Evolutionary conservation across 2,888 invertebrate species (phyloP).

Genomic region (Hyposoter didymator): DNA sequence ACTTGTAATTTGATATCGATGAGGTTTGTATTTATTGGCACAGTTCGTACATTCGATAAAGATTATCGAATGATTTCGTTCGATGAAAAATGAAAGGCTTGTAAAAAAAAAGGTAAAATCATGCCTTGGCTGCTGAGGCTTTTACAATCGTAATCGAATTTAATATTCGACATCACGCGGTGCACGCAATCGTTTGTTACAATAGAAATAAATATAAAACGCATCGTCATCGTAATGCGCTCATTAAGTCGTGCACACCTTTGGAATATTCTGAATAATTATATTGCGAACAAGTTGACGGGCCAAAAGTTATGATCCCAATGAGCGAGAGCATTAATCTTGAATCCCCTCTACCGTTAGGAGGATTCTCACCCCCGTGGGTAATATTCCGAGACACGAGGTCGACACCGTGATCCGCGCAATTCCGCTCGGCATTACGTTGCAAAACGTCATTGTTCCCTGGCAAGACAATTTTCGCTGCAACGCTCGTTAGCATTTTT

Average conservation of each 20-base stretch:
- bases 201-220: slow-evolving; percentile 19
- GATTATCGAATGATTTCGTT: slow-evolving; percentile 16
- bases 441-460: slow-evolving; percentile 55
- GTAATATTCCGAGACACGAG: slow-evolving; percentile 56
- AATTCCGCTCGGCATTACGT: slow-evolving; percentile 46
- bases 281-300: slow-evolving; percentile 29
- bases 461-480: slow-evolving; percentile 53
- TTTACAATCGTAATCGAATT: slow-evolving; percentile 44
- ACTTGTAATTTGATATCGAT: not conserved
- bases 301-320: slow-evolving; percentile 20
- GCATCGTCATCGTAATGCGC: slow-evolving; percentile 48
- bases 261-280: slow-evolving; percentile 43
- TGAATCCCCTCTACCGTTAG: not conserved
- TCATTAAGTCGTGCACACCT: slow-evolving; percentile 35
- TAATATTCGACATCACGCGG: slow-evolving; percentile 37
- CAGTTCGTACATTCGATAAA: not conserved
- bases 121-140: not conserved
- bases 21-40: not conserved
- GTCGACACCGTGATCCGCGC: slow-evolving; percentile 50
- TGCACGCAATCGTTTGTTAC: not conserved
- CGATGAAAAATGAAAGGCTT: not conserved
- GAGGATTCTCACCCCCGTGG: slow-evolving; percentile 22
- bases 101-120: slow-evolving; percentile 3
- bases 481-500: slow-evolving; percentile 48
- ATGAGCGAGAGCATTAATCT: slow-evolving; percentile 47